phyloP scores from a whole-genome alignment of 2,113 vertebrate genomes.

The Pteronura brasiliensis region DNA sequence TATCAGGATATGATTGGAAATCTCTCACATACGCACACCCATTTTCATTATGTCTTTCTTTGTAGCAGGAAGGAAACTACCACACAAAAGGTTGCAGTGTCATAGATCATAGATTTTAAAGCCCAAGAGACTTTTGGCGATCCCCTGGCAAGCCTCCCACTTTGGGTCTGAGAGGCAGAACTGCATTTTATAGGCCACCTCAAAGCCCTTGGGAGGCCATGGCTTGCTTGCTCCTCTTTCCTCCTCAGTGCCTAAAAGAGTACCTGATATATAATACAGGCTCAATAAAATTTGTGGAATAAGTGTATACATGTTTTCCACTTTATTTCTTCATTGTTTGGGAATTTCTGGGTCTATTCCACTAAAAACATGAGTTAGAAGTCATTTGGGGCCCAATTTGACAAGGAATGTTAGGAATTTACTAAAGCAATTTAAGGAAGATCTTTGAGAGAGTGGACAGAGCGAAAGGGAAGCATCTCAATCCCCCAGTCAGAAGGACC shows the following conservation, averaged over 20 bases:
- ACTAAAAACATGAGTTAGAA: constrained; percentile 40
- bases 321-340: background rate
- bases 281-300: background rate
- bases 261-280: background rate
- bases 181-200: background rate
- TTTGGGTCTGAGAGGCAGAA: background rate
- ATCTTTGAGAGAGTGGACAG: background rate
- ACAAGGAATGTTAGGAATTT: constrained; percentile 61
- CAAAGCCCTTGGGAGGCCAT: background rate
- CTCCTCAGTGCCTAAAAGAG: background rate
- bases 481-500: background rate
- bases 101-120: background rate
- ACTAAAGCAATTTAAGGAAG: constrained; percentile 12
- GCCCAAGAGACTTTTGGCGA: background rate
- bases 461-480: background rate
- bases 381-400: constrained; percentile 7
- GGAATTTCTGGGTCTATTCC: constrained; percentile 20
- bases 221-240: background rate
- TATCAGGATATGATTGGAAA: background rate
- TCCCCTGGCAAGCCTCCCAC: background rate
- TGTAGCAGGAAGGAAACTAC: background rate
- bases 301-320: background rate
- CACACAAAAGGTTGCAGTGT: background rate
- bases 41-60: background rate
- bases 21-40: background rate